phyloP scores from a whole-genome alignment of 30 jellyfish, hydroid and myxozoan genomes.

The Cassiopea andromeda region DNA sequence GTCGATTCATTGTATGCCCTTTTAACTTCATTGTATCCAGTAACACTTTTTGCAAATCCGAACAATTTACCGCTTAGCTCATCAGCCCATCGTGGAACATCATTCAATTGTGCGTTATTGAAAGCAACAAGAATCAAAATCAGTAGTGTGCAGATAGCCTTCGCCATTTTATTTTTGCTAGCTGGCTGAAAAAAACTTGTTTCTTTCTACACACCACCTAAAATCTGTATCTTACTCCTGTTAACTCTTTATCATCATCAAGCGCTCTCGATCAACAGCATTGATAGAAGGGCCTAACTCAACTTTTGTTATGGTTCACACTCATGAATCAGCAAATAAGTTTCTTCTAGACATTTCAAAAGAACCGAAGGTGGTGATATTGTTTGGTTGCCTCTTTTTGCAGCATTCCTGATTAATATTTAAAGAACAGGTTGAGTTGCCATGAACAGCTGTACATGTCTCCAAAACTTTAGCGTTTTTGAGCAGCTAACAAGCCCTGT shows the following conservation, averaged over 20 bases:
- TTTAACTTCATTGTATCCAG: slow-evolving; percentile 51
- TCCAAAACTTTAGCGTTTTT: slow-evolving; percentile 6
- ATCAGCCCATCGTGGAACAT: slow-evolving; percentile 30
- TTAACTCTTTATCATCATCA: background rate
- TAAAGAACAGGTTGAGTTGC: slow-evolving; percentile 62
- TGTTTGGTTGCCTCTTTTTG: slow-evolving; percentile 68
- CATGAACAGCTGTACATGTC: slow-evolving; percentile 30
- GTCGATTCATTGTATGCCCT: slow-evolving; percentile 11
- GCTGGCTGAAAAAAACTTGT: background rate
- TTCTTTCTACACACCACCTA: background rate
- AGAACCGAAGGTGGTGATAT: slow-evolving; percentile 64
- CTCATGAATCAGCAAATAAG: slow-evolving; percentile 35
- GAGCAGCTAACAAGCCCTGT: background rate
- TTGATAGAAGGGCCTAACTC: background rate
- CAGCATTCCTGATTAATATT: slow-evolving; percentile 46
- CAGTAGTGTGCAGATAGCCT: slow-evolving; percentile 7
- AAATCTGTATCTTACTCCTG: background rate
- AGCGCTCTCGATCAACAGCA: background rate
- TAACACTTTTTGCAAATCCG: slow-evolving; percentile 25
- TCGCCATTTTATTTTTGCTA: slow-evolving; percentile 2
- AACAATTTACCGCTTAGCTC: slow-evolving; percentile 12
- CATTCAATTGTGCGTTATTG: background rate
- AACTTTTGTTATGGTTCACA: slow-evolving; percentile 19
- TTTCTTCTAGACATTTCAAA: slow-evolving; percentile 37
- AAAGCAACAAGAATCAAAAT: background rate